Base-by-base conservation (phyloP, 1,140 invertebrate species). In the Liolophura sinensis region DNA sequence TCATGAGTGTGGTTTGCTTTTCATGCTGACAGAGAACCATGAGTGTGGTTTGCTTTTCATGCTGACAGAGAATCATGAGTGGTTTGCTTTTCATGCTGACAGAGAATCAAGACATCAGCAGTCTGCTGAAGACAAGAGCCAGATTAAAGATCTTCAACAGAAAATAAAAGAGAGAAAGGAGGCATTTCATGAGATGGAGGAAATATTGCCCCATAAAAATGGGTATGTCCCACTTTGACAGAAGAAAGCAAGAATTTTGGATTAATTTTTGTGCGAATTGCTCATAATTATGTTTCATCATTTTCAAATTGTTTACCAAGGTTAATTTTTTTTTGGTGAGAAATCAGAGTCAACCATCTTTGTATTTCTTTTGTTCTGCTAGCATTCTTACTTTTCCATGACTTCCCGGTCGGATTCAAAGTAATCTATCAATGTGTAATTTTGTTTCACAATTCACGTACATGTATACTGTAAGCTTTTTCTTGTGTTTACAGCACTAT, bases 181-280 rank as follows among this genome's bases (percentile, higher is more conserved):
- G n/a, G 70, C 70, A 56, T 83, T 85, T 58, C 60, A 77, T 58
- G 84, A 85, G 25, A 78, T 85, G 73, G 83, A 82, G 67, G 83
- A 85, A 65, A 65, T 74, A 46, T 73, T 85, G 31, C 84, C 84
- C 18, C 82, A 83, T 58, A 82, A 82, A 70, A 85, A 85, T 77
- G 83, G 79, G 82, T 71, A 77, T 83, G 57, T 70, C 85, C 60
- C 73, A 54, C 3, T n/a, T 12, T 20, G n/a, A 20, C 51, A 40
- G 31, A 40, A 9, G 31, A 40, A 40, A 40, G 9, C 31, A 40
- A 40, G n/a, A 50, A 15, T 82, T 16, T 65, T 70, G 40, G 16
- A 27, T 24, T 93, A 69, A 90, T 91, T 50, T 91, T 93, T 78
- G 81, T 95, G 12, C 88, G 90, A 73, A 92, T 94, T 82, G 92